A percentile compares a stretch with the other conserved stretches of the same genome.
Evolutionary conservation across 2,113 vertebrate species (phyloP).

Genomic region (Pleuronectes platessa): DNA sequence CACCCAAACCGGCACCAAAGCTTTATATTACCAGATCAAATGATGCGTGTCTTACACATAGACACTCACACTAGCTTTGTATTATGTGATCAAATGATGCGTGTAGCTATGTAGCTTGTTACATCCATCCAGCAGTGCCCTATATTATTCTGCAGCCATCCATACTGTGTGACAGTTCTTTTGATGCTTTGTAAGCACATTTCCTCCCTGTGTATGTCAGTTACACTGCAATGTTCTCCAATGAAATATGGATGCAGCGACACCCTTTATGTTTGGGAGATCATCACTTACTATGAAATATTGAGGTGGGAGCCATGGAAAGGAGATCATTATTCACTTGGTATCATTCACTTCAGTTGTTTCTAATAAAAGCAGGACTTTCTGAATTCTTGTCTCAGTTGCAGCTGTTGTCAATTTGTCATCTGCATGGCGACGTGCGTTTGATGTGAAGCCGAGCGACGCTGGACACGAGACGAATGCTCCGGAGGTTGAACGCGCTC

Average conservation of each 20-base stretch:
- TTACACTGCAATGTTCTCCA: constrained; percentile 73
- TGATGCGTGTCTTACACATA: constrained; percentile 69
- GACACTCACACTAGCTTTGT: constrained; percentile 69
- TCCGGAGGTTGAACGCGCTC: constrained; percentile 16
- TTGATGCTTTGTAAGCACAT: constrained; percentile 81
- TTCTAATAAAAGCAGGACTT: constrained; percentile 74
- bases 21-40: constrained; percentile 77
- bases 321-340: constrained; percentile 70
- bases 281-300: constrained; percentile 78
- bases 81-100: constrained; percentile 81
- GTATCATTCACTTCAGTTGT: constrained; percentile 71
- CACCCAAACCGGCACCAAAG: constrained; percentile 62
- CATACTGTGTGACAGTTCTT: constrained; percentile 74
- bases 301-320: constrained; percentile 56
- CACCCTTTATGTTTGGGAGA: constrained; percentile 72
- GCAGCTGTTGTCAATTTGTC: constrained; percentile 76
- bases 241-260: constrained; percentile 76
- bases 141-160: constrained; percentile 73
- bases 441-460: constrained; percentile 48
- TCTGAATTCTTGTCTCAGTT: constrained; percentile 59
- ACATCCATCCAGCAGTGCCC: constrained; percentile 75
- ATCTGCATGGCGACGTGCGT: constrained; percentile 35
- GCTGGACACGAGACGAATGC: constrained; percentile 46
- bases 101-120: constrained; percentile 77
- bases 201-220: constrained; percentile 71